Evolutionary conservation across 2,797 vertebrate genomes (phyloP).

Genomic region (Erithacus rubecula): DNA sequence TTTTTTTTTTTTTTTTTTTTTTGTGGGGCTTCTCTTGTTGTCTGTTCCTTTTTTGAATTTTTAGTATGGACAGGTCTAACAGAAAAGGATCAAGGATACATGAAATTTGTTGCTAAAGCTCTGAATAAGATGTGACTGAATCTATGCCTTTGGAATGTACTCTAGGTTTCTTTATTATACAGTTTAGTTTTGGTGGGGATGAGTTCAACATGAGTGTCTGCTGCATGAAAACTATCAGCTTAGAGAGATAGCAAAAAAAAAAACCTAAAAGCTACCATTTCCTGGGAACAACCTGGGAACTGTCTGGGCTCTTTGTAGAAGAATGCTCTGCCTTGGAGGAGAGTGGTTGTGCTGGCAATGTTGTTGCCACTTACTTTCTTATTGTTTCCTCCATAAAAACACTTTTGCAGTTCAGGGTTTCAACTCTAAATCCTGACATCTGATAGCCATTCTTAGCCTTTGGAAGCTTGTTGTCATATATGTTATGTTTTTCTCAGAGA

Average conservation of each 20-base stretch:
- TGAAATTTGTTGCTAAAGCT: neutral
- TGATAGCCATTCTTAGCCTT: neutral
- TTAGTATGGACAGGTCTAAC: neutral
- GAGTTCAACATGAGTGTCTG: neutral
- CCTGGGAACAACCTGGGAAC: neutral
- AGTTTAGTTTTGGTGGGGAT: neutral
- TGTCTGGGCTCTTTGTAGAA: neutral
- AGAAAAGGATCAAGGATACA: neutral
- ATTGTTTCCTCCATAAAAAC: neutral
- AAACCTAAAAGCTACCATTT: neutral
- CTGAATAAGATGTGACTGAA: neutral
- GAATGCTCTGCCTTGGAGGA: neutral
- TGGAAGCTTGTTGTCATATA: neutral
- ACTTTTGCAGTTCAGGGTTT: neutral
- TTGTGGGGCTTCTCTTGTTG: rapidly evolving
- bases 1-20: neutral
- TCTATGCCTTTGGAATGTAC: neutral
- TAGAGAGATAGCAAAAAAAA: neutral
- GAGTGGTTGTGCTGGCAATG: neutral
- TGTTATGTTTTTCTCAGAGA: neutral
- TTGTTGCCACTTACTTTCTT: neutral
- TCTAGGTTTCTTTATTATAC: neutral
- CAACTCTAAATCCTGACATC: neutral
- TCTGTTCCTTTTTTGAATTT: neutral
- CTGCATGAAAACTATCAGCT: neutral